Conservation (phyloP, 2,113 vertebrate genomes). For the Calyptommatus sinebrachiatus region DNA sequence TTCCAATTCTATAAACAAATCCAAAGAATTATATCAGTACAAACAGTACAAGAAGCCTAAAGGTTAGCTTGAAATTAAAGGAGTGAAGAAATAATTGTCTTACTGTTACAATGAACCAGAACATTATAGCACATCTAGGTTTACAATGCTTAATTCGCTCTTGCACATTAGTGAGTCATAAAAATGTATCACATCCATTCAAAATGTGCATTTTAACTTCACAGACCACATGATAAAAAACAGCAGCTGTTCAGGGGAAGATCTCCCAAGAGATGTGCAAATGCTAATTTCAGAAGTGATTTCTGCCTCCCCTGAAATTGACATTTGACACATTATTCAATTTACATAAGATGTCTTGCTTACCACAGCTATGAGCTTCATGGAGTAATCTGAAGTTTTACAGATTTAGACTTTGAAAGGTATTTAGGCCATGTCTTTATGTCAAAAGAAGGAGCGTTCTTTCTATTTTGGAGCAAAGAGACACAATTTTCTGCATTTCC, state of each 20-base stretch:
- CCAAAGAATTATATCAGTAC: neutral
- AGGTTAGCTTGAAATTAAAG: neutral
- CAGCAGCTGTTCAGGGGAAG: neutral
- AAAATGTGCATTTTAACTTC: slow-evolving; percentile 1
- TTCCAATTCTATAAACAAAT: neutral
- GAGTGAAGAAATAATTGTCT: neutral
- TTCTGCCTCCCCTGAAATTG: neutral
- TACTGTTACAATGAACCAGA: neutral
- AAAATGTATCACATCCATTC: neutral
- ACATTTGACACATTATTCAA: neutral
- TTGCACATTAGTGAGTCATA: neutral
- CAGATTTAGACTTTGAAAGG: neutral
- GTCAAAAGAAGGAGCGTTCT: too few species aligned
- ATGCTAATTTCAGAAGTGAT: neutral
- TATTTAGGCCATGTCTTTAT: neutral
- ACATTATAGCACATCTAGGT: neutral
- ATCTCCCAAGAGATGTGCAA: neutral
- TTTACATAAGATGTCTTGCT: neutral
- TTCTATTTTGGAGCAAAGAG: too few species aligned
- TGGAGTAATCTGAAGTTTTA: neutral
- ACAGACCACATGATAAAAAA: neutral
- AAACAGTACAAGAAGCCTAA: too few species aligned
- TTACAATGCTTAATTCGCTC: neutral
- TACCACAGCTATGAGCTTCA: neutral
- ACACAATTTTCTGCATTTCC: too few species aligned